Evolutionary conservation across 2,888 invertebrate species (phyloP).

Genomic region (Subacronicta megacephala): DNA sequence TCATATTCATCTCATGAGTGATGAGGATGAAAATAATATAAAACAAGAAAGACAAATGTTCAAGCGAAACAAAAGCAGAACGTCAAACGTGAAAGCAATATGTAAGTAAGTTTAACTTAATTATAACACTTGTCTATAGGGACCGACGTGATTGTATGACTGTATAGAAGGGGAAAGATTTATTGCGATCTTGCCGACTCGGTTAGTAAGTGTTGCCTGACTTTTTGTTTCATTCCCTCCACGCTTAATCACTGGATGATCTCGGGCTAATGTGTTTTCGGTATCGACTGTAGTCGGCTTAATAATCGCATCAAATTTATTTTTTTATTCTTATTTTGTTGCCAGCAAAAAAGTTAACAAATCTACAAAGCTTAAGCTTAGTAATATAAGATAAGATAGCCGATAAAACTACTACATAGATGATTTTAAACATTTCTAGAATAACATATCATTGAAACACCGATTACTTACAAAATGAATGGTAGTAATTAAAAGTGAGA

Average conservation of each 20-base stretch:
- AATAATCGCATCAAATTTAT: conserved; percentile 61
- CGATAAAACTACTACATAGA: too few relatives aligned
- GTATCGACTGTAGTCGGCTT: conserved; percentile 67
- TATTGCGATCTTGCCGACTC: conserved; percentile 84
- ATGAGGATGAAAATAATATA: background rate
- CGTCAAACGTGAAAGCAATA: conserved; percentile 56
- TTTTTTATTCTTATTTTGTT: conserved; percentile 47
- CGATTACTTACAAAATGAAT: conserved; percentile 50
- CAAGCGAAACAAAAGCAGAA: conserved; percentile 25
- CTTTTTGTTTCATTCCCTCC: conserved; percentile 83
- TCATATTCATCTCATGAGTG: background rate
- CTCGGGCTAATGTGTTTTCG: conserved; percentile 80
- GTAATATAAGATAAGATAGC: too few relatives aligned
- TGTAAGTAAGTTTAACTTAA: conserved; percentile 81
- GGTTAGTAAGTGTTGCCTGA: conserved; percentile 79
- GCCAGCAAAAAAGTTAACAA: conserved; percentile 25
- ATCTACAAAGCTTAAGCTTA: conserved; percentile 2
- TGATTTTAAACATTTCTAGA: conserved; percentile 24
- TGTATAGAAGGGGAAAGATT: conserved; percentile 79
- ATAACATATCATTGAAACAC: conserved; percentile 40
- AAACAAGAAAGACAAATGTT: conserved; percentile 12
- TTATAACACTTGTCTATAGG: conserved; percentile 86
- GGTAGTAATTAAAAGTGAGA: conserved; percentile 64
- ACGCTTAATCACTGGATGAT: conserved; percentile 86
- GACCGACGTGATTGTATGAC: conserved; percentile 78